Evolutionary conservation across 2,797 vertebrate genomes (phyloP).

Genomic region (Lates japonicus): DNA sequence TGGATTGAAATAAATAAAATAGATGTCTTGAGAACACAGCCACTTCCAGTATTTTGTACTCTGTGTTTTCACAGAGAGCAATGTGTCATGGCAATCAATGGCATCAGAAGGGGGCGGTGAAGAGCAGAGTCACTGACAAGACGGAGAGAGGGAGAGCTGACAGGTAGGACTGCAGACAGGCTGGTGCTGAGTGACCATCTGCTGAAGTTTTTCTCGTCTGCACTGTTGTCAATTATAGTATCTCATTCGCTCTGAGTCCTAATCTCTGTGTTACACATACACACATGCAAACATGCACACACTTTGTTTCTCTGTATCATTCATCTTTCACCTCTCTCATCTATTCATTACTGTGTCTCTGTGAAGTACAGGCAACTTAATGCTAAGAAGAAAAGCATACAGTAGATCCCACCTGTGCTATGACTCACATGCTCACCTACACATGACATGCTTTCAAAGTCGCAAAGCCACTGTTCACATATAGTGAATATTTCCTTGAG

Average conservation of each 20-base stretch:
- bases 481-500: conserved; percentile 24
- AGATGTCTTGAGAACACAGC: background rate
- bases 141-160: conserved; percentile 12
- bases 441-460: conserved; percentile 1
- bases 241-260: conserved; percentile 12
- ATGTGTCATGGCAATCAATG: background rate
- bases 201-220: conserved; percentile 43
- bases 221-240: conserved; percentile 13
- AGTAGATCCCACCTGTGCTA: conserved; percentile 3
- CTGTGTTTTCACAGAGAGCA: background rate
- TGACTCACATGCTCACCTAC: conserved; percentile 20
- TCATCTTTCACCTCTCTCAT: conserved; percentile 19
- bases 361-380: conserved; percentile 10
- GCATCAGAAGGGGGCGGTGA: conserved; percentile 34
- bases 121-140: conserved; percentile 4
- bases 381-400: conserved; percentile 27
- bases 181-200: conserved; percentile 62
- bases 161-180: conserved; percentile 10
- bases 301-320: background rate
- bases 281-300: background rate
- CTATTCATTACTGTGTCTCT: background rate
- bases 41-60: background rate
- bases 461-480: conserved; percentile 30
- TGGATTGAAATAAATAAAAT: conserved; percentile 14
- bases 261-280: background rate